These are phyloP conservation scores for Epizoanthus illoricatus DNA, from an alignment of 92 coral and sea anemone genomes.

Conservation along the genomic window DNA sequence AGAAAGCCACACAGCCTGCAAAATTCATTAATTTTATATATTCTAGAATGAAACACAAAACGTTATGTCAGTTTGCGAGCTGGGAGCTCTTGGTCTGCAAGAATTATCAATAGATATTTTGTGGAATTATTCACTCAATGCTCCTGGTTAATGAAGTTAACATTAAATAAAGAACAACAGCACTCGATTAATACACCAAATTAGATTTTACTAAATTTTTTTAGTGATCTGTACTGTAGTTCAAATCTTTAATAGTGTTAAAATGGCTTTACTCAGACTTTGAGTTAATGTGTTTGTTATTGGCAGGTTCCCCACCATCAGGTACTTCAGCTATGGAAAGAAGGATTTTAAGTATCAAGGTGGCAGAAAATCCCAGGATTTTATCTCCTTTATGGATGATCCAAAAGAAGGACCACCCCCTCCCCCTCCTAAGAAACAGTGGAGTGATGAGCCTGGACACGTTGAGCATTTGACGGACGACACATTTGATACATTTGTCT, in stretches of 20 bases:
- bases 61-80: no score
- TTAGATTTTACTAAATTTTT: not conserved
- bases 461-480: constrained; percentile 85
- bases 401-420: constrained; percentile 93
- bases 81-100: no score
- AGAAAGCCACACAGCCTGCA: no score
- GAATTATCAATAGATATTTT: no score
- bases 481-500: no score
- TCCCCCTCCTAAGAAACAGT: constrained; percentile 90
- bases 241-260: not conserved
- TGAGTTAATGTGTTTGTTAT: not conserved
- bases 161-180: no score
- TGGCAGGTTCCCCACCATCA: constrained; percentile 87
- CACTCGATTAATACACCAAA: no score
- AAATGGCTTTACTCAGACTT: not conserved
- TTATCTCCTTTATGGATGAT: constrained; percentile 88
- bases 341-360: constrained; percentile 90
- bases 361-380: constrained; percentile 88
- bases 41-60: no score
- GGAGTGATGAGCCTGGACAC: constrained; percentile 86
- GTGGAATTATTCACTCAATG: no score
- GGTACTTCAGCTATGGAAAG: constrained; percentile 94
- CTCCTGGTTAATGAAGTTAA: no score
- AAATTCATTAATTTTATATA: no score
- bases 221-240: not conserved